Conservation (phyloP, 2,113 vertebrate species). For the Glaucomys volans region DNA sequence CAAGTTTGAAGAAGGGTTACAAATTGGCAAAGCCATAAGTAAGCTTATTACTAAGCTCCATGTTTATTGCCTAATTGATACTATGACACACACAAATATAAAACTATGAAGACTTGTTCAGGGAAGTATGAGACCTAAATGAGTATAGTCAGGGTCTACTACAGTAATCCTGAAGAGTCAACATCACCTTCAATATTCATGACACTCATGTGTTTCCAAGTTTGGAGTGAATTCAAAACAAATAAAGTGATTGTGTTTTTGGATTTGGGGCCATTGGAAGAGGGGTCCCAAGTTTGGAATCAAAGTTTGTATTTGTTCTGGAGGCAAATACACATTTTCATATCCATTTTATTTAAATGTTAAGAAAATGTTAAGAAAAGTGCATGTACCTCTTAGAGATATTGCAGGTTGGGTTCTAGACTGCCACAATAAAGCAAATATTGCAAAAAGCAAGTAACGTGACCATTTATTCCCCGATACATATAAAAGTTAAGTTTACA, state of each 20-base stretch:
- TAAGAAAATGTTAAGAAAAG: neutral
- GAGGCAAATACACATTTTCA: neutral
- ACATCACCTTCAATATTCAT: neutral
- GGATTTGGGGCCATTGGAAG: neutral
- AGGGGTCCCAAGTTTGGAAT: neutral
- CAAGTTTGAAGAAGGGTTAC: neutral
- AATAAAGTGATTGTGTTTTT: neutral
- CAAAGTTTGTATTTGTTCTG: neutral
- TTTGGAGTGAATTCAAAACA: neutral
- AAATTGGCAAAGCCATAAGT: neutral
- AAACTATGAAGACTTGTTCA: neutral
- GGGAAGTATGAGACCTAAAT: neutral
- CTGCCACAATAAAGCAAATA: neutral
- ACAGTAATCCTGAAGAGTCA: neutral
- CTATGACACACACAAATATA: neutral
- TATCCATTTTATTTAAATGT: neutral
- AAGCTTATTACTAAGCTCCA: neutral
- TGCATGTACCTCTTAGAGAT: too few species aligned
- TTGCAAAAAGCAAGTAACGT: neutral
- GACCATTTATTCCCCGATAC: neutral
- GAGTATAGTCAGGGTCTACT: neutral
- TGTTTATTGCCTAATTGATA: neutral
- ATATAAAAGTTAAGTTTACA: neutral
- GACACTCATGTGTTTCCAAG: neutral
- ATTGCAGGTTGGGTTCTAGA: neutral